phyloP scores from a whole-genome alignment of 2,797 vertebrate genomes.

The Galaxias olidus region DNA sequence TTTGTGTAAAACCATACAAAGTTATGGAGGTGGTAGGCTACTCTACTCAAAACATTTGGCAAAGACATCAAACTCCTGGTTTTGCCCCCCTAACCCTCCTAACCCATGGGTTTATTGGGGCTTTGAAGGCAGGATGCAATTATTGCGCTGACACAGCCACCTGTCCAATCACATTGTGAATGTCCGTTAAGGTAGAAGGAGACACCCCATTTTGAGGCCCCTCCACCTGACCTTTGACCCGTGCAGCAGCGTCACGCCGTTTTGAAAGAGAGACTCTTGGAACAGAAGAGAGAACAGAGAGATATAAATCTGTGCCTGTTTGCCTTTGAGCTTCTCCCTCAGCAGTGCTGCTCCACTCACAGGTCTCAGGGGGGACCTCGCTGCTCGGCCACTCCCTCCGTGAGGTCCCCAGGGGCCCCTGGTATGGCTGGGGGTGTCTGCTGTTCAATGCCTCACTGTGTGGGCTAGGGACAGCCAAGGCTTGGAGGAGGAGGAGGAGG shows the following conservation, averaged over 20 bases:
- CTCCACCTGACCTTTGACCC: slow-evolving; percentile 45
- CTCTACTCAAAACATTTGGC: too few species aligned
- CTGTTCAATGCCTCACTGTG: slow-evolving; percentile 47
- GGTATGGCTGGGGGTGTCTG: slow-evolving; percentile 58
- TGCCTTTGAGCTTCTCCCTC: slow-evolving; percentile 45
- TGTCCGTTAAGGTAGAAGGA: slow-evolving; percentile 53
- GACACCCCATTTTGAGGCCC: slow-evolving; percentile 33
- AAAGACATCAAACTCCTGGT: slow-evolving; percentile 14
- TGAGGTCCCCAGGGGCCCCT: slow-evolving; percentile 39
- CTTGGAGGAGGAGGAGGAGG: slow-evolving; percentile 10
- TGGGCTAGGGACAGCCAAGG: slow-evolving; percentile 18
- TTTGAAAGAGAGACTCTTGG: slow-evolving; percentile 31
- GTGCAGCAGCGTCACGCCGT: slow-evolving; percentile 40
- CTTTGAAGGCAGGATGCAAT: slow-evolving; percentile 20
- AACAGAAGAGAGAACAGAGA: slow-evolving; percentile 27
- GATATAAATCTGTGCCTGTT: slow-evolving; percentile 62
- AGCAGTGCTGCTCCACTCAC: slow-evolving; percentile 17
- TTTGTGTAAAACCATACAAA: too few species aligned
- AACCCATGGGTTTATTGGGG: slow-evolving; percentile 9
- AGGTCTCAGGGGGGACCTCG: slow-evolving; percentile 55
- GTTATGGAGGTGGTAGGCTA: too few species aligned
- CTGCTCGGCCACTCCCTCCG: slow-evolving; percentile 34
- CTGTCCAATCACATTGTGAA: slow-evolving; percentile 37
- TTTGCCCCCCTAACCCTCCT: slow-evolving; percentile 17
- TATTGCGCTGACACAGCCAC: slow-evolving; percentile 5